phyloP scores from a whole-genome alignment of 2,888 invertebrate genomes.

The Macrophya annulata region DNA sequence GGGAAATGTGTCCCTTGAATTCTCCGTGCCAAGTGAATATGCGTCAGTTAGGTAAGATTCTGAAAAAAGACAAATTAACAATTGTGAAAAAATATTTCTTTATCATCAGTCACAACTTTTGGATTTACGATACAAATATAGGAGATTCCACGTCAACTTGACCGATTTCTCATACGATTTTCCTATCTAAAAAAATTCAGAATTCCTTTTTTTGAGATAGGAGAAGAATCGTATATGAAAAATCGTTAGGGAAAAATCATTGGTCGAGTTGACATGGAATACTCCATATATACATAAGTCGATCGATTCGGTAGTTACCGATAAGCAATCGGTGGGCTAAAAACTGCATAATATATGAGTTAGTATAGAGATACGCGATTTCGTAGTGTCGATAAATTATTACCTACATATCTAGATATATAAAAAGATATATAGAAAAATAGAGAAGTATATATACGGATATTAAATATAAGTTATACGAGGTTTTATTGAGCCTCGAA shows the following conservation, averaged over 20 bases:
- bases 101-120: too few relatives aligned
- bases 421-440: background rate
- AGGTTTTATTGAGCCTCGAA: background rate
- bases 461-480: slow-evolving; percentile 24
- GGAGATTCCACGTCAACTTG: too few relatives aligned
- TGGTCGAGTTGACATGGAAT: too few relatives aligned
- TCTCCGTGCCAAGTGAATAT: background rate
- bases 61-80: too few relatives aligned
- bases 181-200: too few relatives aligned
- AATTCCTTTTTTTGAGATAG: too few relatives aligned
- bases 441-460: background rate
- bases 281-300: background rate
- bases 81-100: too few relatives aligned
- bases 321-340: background rate
- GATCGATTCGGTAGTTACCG: background rate
- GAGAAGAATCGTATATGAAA: too few relatives aligned
- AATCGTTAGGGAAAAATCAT: too few relatives aligned
- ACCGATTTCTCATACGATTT: too few relatives aligned
- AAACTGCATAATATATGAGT: slow-evolving; percentile 20
- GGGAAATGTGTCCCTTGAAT: background rate
- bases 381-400: slow-evolving; percentile 27
- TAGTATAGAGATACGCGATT: background rate
- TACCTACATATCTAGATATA: background rate
- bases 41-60: too few relatives aligned
- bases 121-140: too few relatives aligned